Conservation (phyloP, 30 jellyfish, hydroid and myxozoan genomes). For the Hydra vulgaris region DNA sequence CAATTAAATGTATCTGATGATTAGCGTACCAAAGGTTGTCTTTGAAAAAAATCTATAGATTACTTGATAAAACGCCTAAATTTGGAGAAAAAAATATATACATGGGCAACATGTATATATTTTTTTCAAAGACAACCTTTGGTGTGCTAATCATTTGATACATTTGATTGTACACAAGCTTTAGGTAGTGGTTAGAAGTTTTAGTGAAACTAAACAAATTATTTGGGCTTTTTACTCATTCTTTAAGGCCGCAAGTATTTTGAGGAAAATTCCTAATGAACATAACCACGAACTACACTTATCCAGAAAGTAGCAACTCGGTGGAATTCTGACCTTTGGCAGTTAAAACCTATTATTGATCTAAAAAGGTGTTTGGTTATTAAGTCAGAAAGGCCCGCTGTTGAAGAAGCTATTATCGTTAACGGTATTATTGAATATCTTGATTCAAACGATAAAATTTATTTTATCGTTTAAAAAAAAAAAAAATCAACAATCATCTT, state of each 20-base stretch:
- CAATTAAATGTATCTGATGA: no score
- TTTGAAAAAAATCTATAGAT: no score
- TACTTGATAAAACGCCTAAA: no score
- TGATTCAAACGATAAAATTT: not conserved
- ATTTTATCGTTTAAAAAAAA: no score
- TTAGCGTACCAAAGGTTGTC: no score
- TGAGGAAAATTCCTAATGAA: not conserved
- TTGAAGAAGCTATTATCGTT: not conserved
- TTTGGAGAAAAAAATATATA: no score
- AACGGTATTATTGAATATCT: not conserved
- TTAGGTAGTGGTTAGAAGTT: not conserved
- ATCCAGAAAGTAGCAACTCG: not conserved
- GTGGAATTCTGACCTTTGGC: not conserved
- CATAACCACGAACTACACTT: not conserved
- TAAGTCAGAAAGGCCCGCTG: not conserved
- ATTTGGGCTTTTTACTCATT: not conserved
- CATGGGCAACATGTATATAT: no score
- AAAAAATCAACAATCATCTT: not conserved
- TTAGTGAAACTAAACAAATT: not conserved
- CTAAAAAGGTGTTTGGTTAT: not conserved
- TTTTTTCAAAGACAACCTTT: no score
- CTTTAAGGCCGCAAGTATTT: not conserved
- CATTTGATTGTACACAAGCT: not conserved
- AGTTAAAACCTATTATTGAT: not conserved
- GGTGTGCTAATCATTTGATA: not conserved